Evolutionary conservation across 2,113 vertebrate genomes (phyloP), one percentile per base, ranked within the genome.

Genomic region (Sinocyclocheilus anshuiensis): DNA sequence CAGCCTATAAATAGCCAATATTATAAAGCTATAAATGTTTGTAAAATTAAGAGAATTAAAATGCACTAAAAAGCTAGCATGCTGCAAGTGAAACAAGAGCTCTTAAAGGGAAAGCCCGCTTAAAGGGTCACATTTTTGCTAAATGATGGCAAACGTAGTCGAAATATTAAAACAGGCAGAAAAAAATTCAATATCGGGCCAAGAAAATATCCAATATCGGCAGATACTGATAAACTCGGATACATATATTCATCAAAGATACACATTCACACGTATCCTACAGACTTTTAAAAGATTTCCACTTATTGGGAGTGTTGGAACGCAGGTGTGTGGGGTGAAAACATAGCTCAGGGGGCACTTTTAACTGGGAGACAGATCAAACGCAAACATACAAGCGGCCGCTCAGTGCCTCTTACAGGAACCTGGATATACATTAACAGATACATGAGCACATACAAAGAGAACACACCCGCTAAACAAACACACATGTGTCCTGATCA

Each of bases 371-470:
- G 39, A 67, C 42, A 48, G 16, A 81, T 81, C 79, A 81, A 81
- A 81, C 78, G 65, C 39, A 48, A 12, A 65, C 59, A 65, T n/a
- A 45, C 59, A 2, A 48, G 15, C 61, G 18, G n/a, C 4, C 16
- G 4, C 36, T 48, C 79, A 67, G 48, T 26, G 39, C 39, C 39
- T 48, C 39, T 65, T 67, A 81, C 39, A 24, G 57, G 57, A 65
- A 81, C 57, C 57, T 81, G 78, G 36, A 81, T 39, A 78, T 55
- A 76, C 81, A 84, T 61, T 69, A 63, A 77, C 81, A 87, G 42
- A 79, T 55, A 42, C 61, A 85, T 26, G 10, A 42, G 69, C 76
- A 74, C 24, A 39, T 13, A 84, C 42, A 45, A 81, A 82, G 53
- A 83, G 20, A 59, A 75, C 67, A 76, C 42, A 33, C 59, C 3